A percentile compares a stretch with the other conserved stretches of the same genome.
Conservation (phyloP, 2,113 vertebrate species). For the Sebastes fasciatus region DNA sequence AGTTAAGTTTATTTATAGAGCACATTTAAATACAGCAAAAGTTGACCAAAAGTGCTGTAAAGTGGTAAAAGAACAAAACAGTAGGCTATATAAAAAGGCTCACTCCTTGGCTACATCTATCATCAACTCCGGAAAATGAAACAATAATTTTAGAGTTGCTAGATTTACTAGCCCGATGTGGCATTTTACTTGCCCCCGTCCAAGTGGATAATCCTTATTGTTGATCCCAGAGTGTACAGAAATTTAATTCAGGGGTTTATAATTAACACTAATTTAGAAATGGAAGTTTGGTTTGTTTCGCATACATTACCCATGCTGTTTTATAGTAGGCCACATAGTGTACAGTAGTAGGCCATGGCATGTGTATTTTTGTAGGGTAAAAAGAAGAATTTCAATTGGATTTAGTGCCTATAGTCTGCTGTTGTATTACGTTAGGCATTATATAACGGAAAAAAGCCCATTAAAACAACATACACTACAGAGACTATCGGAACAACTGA, state of each 20-base stretch:
- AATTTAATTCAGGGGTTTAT: background rate
- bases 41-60: no score
- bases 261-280: background rate
- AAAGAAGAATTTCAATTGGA: background rate
- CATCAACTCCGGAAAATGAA: no score
- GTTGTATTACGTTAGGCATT: background rate
- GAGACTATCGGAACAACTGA: background rate
- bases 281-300: conserved; percentile 2
- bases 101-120: no score
- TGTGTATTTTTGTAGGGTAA: background rate
- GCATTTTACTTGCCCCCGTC: no score
- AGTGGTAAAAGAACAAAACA: no score
- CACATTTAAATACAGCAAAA: no score
- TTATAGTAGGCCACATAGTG: background rate
- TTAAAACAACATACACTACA: background rate
- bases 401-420: background rate
- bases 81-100: no score
- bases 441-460: background rate
- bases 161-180: no score
- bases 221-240: background rate
- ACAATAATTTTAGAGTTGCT: no score
- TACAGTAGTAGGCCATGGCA: background rate
- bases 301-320: background rate
- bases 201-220: no score
- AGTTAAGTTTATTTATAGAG: no score